Conservation (phyloP, 2,888 invertebrate genomes). For the Romanomermis culicivorax region DNA sequence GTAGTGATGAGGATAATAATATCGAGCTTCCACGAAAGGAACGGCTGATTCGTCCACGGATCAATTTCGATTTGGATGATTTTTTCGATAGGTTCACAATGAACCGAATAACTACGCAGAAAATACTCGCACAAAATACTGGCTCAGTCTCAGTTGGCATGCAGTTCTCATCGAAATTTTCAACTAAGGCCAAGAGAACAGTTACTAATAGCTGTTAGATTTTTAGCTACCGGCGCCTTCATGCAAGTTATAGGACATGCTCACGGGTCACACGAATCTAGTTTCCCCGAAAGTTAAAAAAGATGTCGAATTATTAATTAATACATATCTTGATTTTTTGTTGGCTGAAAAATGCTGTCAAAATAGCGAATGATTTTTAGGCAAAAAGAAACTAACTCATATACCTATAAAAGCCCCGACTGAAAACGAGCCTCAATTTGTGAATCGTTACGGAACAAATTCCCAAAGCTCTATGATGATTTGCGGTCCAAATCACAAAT, state of each 20-base stretch:
- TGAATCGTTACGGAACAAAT: neutral
- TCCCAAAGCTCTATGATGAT: neutral
- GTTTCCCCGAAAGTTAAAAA: neutral
- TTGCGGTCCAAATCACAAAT: neutral
- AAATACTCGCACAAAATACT: neutral
- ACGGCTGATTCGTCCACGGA: neutral
- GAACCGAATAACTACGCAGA: neutral
- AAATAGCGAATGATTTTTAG: neutral
- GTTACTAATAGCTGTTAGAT: neutral
- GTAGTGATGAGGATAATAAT: neutral
- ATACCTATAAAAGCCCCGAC: neutral
- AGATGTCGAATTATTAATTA: neutral
- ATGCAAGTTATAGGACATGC: neutral
- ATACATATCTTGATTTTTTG: neutral
- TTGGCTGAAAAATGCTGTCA: neutral
- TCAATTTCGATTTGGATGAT: neutral
- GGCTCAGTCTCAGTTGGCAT: neutral
- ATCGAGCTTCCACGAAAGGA: neutral
- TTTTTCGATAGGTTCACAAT: neutral
- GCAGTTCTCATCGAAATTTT: neutral
- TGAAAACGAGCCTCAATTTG: neutral
- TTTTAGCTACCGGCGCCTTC: neutral
- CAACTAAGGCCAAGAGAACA: neutral
- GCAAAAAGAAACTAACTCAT: neutral
- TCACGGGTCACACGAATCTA: neutral